A percentile compares a stretch with the other conserved stretches of the same genome.
Evolutionary conservation across 1,140 invertebrate genomes (phyloP).

Genomic region (Nasonia giraulti): DNA sequence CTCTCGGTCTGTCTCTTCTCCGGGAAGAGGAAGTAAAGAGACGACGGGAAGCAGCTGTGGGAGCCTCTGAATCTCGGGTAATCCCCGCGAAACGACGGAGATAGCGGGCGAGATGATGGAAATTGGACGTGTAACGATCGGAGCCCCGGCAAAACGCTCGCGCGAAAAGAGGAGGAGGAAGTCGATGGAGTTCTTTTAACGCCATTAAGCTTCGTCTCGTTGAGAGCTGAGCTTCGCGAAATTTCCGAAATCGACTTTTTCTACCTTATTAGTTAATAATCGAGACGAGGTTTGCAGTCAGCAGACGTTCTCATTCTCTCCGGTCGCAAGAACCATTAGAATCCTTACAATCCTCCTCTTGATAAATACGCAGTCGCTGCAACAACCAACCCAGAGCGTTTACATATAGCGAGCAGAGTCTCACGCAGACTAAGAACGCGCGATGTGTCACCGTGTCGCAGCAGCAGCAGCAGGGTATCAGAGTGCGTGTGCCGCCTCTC

Average conservation of each 20-base stretch:
- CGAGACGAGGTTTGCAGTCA: neutral
- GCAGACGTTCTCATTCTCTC: too few species aligned
- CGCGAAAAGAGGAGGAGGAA: neutral
- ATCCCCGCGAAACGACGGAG: conserved; percentile 39
- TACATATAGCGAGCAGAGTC: neutral
- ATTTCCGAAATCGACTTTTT: conserved; percentile 3
- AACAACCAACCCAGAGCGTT: neutral
- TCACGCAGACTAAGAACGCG: too few species aligned
- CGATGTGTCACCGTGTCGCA: neutral
- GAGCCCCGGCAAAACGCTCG: conserved; percentile 14
- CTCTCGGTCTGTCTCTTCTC: conserved; percentile 2
- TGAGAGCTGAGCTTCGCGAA: neutral
- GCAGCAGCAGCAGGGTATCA: too few species aligned
- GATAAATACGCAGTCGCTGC: too few species aligned
- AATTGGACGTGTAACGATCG: conserved; percentile 48
- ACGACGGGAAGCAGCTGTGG: neutral
- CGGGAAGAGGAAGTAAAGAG: neutral
- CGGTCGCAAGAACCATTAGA: too few species aligned
- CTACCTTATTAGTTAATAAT: conserved; percentile 33
- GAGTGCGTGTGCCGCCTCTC: neutral
- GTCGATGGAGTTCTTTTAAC: conserved; percentile 37
- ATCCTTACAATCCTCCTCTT: too few species aligned
- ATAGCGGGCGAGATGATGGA: conserved; percentile 40
- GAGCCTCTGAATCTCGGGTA: conserved; percentile 42
- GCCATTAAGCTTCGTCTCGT: conserved; percentile 21